These are phyloP conservation scores for Notarius lentiginosus DNA, from an alignment of 2,113 vertebrate species.

Conservation along the genomic window DNA sequence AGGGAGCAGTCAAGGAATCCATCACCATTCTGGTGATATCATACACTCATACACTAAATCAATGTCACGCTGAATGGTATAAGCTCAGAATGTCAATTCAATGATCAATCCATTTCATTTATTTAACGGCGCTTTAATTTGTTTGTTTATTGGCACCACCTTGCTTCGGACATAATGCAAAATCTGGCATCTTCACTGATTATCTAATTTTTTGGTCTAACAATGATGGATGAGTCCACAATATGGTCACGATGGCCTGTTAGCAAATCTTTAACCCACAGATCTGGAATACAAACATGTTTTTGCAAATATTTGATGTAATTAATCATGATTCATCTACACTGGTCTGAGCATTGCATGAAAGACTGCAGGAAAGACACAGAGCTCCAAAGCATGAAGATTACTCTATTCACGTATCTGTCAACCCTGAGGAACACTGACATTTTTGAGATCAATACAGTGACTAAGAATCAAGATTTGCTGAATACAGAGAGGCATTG, in stretches of 20 bases:
- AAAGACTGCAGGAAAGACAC: slow-evolving; percentile 27
- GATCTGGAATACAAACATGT: not conserved
- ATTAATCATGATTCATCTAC: not conserved
- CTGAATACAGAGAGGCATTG: slow-evolving; percentile 43
- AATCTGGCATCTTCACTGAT: slow-evolving; percentile 4
- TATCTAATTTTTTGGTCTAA: slow-evolving; percentile 30
- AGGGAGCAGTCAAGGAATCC: not conserved
- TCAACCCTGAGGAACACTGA: slow-evolving; percentile 54
- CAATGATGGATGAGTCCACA: slow-evolving; percentile 38
- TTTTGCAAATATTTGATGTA: not conserved
- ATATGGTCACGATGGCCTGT: not conserved
- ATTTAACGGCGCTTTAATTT: not conserved
- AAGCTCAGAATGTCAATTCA: not conserved
- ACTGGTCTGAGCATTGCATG: not conserved
- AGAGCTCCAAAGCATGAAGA: slow-evolving; percentile 19
- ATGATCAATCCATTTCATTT: not conserved
- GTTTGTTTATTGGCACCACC: not conserved
- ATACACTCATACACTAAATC: not conserved
- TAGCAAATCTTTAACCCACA: slow-evolving; percentile 6
- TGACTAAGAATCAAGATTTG: slow-evolving; percentile 58
- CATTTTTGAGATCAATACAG: slow-evolving; percentile 59
- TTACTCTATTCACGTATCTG: slow-evolving; percentile 48
- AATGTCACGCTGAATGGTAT: not conserved
- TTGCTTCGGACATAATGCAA: not conserved
- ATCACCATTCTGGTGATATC: not conserved